These are phyloP conservation scores for Protobothrops flavoviridis DNA, from an alignment of 2,113 vertebrate genomes.

Conservation along the genomic window DNA sequence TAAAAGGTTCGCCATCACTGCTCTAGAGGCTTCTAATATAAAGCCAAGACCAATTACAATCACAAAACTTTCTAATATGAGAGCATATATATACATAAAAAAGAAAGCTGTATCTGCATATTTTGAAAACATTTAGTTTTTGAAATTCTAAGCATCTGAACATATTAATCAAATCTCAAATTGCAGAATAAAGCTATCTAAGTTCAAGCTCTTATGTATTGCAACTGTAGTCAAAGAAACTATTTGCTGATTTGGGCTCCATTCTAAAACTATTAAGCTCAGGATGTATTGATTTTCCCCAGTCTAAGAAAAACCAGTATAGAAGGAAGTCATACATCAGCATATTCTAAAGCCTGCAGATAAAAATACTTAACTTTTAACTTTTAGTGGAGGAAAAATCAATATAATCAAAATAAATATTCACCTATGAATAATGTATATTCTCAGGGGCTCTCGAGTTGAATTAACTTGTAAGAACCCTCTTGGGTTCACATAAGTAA, in stretches of 20 bases:
- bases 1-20: too few relatives aligned
- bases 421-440: slow-evolving; percentile 32
- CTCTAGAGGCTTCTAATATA: background rate
- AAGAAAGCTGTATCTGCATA: background rate
- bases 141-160: background rate
- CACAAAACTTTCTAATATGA: background rate
- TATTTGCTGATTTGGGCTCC: slow-evolving; percentile 7
- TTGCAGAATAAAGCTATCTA: background rate
- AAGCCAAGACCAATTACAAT: background rate
- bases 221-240: background rate
- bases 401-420: slow-evolving; percentile 32
- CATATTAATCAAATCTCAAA: background rate
- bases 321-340: slow-evolving; percentile 6
- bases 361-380: slow-evolving; percentile 27
- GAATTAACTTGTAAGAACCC: slow-evolving; percentile 29
- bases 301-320: slow-evolving; percentile 6
- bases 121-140: background rate
- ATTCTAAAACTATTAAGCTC: slow-evolving; percentile 22
- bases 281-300: slow-evolving; percentile 7
- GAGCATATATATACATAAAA: background rate
- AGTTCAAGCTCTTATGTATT: background rate
- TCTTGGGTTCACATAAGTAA: slow-evolving; percentile 7
- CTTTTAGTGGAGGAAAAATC: slow-evolving; percentile 13
- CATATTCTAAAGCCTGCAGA: slow-evolving; percentile 12
- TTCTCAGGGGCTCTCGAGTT: slow-evolving; percentile 13